These are phyloP conservation scores for Aspiorhynchus laticeps DNA, from an alignment of 2,113 vertebrate genomes.

Conservation along the genomic window DNA sequence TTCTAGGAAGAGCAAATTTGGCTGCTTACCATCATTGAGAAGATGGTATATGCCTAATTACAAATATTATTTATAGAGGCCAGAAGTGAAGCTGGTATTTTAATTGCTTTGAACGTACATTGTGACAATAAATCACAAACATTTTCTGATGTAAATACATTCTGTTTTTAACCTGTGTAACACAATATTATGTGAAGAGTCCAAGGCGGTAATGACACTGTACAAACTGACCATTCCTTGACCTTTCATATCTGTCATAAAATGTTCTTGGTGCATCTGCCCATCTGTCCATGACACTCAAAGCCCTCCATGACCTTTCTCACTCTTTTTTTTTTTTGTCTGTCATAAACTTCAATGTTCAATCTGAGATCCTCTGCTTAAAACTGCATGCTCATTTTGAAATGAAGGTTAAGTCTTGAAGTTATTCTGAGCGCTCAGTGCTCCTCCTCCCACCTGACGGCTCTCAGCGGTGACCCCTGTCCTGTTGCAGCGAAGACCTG, in stretches of 20 bases:
- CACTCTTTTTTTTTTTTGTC: background rate
- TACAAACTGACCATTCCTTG: slow-evolving; percentile 22
- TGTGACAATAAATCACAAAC: background rate
- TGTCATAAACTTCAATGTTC: background rate
- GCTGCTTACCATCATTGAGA: background rate
- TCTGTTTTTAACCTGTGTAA: background rate
- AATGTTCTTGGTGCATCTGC: background rate
- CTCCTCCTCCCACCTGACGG: slow-evolving; percentile 27
- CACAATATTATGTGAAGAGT: background rate
- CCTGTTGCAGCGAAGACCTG: slow-evolving; percentile 43
- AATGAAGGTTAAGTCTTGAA: slow-evolving; percentile 44
- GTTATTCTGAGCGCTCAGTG: slow-evolving; percentile 17
- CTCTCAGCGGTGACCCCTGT: slow-evolving; percentile 42
- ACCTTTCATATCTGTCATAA: slow-evolving; percentile 1
- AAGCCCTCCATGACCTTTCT: background rate
- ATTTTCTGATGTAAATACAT: background rate
- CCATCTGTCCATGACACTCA: slow-evolving; percentile 23
- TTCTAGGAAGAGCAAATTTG: background rate
- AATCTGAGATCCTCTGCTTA: background rate
- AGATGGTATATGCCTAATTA: background rate
- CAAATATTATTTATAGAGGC: background rate
- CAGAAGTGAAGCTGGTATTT: background rate
- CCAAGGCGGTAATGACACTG: background rate
- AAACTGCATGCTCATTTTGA: slow-evolving; percentile 9
- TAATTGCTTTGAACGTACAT: background rate